A percentile compares a stretch with the other conserved stretches of the same genome.
Conservation (phyloP, 2,888 invertebrate genomes). For the Lasioglossum villosulum region DNA sequence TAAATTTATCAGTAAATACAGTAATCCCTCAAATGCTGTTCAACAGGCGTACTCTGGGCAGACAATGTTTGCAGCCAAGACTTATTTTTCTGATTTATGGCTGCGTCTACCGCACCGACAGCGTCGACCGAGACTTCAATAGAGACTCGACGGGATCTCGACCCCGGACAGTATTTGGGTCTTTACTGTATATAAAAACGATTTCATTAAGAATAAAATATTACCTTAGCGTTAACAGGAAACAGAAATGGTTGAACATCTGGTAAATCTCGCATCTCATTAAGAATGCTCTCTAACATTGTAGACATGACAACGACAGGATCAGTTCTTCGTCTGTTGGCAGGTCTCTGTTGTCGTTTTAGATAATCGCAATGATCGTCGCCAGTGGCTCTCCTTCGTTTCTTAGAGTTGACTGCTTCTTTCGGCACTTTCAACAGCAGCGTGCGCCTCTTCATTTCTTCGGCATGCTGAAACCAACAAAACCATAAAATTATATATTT, state of each 20-base stretch:
- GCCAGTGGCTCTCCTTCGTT: slow-evolving; percentile 88
- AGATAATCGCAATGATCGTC: slow-evolving; percentile 95
- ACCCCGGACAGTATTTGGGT: too few relatives aligned
- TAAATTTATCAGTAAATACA: neutral
- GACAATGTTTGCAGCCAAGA: too few relatives aligned
- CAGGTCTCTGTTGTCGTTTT: slow-evolving; percentile 92
- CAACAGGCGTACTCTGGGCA: too few relatives aligned
- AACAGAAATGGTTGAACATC: slow-evolving; percentile 97
- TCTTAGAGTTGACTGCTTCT: slow-evolving; percentile 88
- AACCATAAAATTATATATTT: slow-evolving; percentile 19
- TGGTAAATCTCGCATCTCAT: slow-evolving; percentile 95
- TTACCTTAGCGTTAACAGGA: slow-evolving; percentile 96
- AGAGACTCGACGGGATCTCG: too few relatives aligned
- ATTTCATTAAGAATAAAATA: slow-evolving; percentile 11
- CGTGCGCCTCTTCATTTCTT: slow-evolving; percentile 93
- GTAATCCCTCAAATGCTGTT: too few relatives aligned
- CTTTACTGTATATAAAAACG: too few relatives aligned
- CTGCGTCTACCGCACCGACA: too few relatives aligned
- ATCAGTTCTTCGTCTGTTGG: slow-evolving; percentile 96
- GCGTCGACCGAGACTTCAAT: too few relatives aligned
- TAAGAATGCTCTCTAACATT: slow-evolving; percentile 95
- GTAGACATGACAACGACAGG: slow-evolving; percentile 97
- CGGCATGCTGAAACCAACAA: slow-evolving; percentile 89
- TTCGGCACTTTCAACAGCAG: slow-evolving; percentile 92
- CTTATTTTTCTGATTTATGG: too few relatives aligned